These are phyloP conservation scores for Cinclus cinclus DNA, from an alignment of 2,113 vertebrate genomes.

Conservation along the genomic window DNA sequence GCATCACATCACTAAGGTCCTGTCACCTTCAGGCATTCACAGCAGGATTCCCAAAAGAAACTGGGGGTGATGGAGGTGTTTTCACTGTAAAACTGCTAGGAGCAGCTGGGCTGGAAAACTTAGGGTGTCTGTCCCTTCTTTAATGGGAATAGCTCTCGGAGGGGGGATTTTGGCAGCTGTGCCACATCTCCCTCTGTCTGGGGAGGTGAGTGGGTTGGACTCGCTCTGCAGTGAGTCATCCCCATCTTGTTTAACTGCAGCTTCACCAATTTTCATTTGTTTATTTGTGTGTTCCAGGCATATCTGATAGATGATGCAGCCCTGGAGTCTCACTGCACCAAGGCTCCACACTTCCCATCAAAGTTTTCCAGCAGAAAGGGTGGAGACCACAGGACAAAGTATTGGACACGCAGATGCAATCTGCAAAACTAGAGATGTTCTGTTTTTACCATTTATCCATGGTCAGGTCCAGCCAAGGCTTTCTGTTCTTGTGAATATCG, in stretches of 20 bases:
- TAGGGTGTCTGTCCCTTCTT: neutral
- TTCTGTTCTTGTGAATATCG: neutral
- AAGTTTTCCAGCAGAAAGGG: neutral
- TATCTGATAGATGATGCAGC: neutral
- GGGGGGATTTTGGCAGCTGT: conserved; percentile 14
- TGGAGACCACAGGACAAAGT: neutral
- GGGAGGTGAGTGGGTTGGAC: conserved; percentile 41
- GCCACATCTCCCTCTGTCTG: neutral
- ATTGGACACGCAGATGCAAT: rapidly evolving
- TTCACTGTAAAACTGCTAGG: neutral
- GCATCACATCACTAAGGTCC: neutral
- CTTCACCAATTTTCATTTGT: neutral
- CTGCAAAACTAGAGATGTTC: neutral
- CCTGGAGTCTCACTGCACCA: neutral
- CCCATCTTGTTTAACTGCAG: neutral
- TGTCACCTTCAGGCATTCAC: neutral
- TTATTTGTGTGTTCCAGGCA: conserved; percentile 5
- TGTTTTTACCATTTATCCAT: neutral
- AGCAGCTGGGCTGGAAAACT: neutral
- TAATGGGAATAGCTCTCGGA: neutral
- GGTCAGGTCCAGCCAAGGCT: neutral
- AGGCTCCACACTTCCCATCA: neutral
- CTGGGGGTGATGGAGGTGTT: neutral
- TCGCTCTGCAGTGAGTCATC: conserved; percentile 15
- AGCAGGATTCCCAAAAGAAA: neutral